Evolutionary conservation across 2,113 vertebrate species (phyloP).

Genomic region (Ciconia boyciana): DNA sequence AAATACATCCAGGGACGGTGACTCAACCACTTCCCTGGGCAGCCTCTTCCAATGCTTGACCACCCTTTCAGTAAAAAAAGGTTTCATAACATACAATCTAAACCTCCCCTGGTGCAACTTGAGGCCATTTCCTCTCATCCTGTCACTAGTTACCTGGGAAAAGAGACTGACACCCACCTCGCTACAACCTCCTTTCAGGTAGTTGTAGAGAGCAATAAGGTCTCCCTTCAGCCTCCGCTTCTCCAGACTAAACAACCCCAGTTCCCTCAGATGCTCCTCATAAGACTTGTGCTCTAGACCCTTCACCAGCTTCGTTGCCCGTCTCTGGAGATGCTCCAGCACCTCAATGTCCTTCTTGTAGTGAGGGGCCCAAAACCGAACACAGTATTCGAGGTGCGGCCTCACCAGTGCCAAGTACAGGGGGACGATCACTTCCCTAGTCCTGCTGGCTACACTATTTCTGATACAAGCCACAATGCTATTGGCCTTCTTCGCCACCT

Average conservation of each 20-base stretch:
- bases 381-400: fast-evolving
- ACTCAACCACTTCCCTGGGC: not conserved
- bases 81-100: not conserved
- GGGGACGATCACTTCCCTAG: fast-evolving
- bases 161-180: not conserved
- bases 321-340: fast-evolving
- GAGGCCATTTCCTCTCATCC: not conserved
- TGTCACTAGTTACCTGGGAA: not conserved
- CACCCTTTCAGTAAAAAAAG: not conserved
- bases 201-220: fast-evolving
- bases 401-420: fast-evolving
- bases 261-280: fast-evolving
- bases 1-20: not conserved
- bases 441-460: fast-evolving
- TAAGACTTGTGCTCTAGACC: not conserved
- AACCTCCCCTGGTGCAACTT: fast-evolving
- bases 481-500: fast-evolving
- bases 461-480: not conserved
- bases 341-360: not conserved
- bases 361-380: not conserved
- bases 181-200: not conserved
- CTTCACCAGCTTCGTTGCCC: not conserved
- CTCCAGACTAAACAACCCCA: not conserved
- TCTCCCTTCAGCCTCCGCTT: not conserved
- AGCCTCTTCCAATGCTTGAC: not conserved